phyloP scores from a whole-genome alignment of 2,797 vertebrate species.

The Lagodon rhomboides region DNA sequence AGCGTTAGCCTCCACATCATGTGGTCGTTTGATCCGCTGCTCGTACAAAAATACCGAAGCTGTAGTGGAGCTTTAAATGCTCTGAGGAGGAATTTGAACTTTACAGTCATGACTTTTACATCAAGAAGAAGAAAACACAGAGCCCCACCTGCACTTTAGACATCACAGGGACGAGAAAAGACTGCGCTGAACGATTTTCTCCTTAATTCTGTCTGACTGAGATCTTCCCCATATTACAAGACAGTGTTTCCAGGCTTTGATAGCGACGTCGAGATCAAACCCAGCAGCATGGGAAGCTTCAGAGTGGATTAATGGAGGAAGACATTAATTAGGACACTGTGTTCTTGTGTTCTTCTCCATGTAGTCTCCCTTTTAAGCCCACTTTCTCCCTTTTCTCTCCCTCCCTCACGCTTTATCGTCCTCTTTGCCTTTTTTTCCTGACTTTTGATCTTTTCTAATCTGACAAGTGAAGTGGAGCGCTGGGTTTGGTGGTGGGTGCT shows the following conservation, averaged over 20 bases:
- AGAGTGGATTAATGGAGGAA: slow-evolving; percentile 72
- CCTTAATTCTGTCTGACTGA: slow-evolving; percentile 58
- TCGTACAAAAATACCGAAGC: not conserved
- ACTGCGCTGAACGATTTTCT: slow-evolving; percentile 8
- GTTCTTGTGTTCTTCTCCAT: slow-evolving; percentile 68
- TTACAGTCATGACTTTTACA: not conserved
- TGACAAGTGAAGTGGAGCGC: slow-evolving; percentile 50
- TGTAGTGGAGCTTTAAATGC: not conserved
- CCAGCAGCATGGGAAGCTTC: slow-evolving; percentile 68
- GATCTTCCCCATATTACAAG: slow-evolving; percentile 57
- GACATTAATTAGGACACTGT: slow-evolving; percentile 77
- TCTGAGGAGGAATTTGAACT: slow-evolving; percentile 1
- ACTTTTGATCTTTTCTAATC: slow-evolving; percentile 69
- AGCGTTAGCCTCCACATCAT: not conserved
- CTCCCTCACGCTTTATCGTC: slow-evolving; percentile 31
- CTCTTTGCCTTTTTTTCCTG: slow-evolving; percentile 34
- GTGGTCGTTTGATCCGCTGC: slow-evolving; percentile 1
- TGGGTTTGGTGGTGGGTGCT: slow-evolving; percentile 7
- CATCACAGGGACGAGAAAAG: slow-evolving; percentile 22
- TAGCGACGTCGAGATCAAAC: slow-evolving; percentile 74
- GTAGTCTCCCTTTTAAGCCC: slow-evolving; percentile 62
- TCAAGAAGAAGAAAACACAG: not conserved
- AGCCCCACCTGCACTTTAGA: slow-evolving; percentile 21
- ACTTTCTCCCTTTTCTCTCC: slow-evolving; percentile 30
- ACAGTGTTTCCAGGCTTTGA: slow-evolving; percentile 65